Base-by-base conservation (phyloP, 1,140 invertebrate genomes). In the Acromyrmex echinatior region DNA sequence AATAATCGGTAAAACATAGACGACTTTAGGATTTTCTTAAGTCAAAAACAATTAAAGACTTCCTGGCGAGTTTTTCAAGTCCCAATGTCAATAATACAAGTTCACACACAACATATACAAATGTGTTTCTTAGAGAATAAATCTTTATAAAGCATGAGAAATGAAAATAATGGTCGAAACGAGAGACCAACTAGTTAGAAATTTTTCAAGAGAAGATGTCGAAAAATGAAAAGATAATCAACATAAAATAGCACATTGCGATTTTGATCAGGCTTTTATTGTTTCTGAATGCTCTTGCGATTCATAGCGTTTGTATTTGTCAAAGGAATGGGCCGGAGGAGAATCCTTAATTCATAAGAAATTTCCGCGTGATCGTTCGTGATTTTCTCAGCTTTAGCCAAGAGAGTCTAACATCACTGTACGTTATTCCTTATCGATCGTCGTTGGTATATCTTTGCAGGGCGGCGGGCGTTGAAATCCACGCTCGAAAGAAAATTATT, bases 401-500 rank as follows among this genome's bases (percentile, higher is more conserved):
- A 21, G 39, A n/a, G 25, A 45, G 31, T 73, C 45, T 49, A n/a
- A 71, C 66, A 35, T 21, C 35, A 18, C 53, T 10, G 10, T 45
- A 9, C 39, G 66, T 82, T 82, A 82, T 82, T 82, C 68, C 39
- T 58, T 14, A 63, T n/a, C 62, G 45, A 58, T 51, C 49, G 45
- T 66, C 62, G 6, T 39, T 10, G 35, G 31, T 71, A 49, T 31
- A 31, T 71, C 51, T 81, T 71, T 7, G 21, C 21, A 63, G 35
- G 21, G 9, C 9, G 18, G 49, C 28, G 31, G 31, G 49, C 45
- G 39, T 1, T 60, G 51, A 58, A 81, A 73, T 73, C 53, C 68
- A 18, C 21, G 66, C 66, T 9, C 68, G 49, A 49, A 82, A 74
- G 56, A 74, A 82, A 82, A 82, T 74, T 62, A 82, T 82, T 74